Conservation (phyloP, 2,113 vertebrate species). For the Lampris megalopsis region DNA sequence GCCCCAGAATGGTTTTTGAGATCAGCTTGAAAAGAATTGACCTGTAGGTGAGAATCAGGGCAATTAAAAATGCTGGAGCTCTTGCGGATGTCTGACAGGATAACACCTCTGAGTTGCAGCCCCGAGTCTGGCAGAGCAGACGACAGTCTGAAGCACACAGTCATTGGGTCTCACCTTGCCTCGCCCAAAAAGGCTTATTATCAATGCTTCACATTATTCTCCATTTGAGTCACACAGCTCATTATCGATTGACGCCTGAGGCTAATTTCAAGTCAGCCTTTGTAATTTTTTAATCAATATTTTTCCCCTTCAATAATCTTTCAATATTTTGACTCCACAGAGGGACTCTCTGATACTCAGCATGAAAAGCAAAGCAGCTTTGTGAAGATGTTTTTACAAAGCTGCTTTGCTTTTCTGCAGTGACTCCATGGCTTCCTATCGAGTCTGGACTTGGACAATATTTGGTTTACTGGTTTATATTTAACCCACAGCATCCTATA, state of each 20-base stretch:
- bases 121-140: not conserved
- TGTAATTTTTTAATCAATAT: slow-evolving; percentile 40
- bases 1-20: slow-evolving; percentile 2
- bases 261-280: not conserved
- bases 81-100: slow-evolving; percentile 10
- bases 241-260: slow-evolving; percentile 21
- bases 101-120: not conserved
- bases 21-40: not conserved
- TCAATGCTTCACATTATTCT: not conserved
- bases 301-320: slow-evolving; percentile 40
- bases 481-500: not conserved
- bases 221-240: slow-evolving; percentile 10
- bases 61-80: slow-evolving; percentile 36
- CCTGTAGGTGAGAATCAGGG: not conserved
- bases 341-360: slow-evolving; percentile 15
- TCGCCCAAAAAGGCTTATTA: too few species aligned
- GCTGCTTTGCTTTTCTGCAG: too few species aligned
- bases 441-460: too few species aligned
- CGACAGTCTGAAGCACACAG: too few species aligned
- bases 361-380: too few species aligned
- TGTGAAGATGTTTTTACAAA: too few species aligned
- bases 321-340: slow-evolving; percentile 16
- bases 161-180: too few species aligned
- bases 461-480: not conserved
- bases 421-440: too few species aligned